Conservation (phyloP, 2,888 invertebrate genomes). For the Herminia tarsipennalis region DNA sequence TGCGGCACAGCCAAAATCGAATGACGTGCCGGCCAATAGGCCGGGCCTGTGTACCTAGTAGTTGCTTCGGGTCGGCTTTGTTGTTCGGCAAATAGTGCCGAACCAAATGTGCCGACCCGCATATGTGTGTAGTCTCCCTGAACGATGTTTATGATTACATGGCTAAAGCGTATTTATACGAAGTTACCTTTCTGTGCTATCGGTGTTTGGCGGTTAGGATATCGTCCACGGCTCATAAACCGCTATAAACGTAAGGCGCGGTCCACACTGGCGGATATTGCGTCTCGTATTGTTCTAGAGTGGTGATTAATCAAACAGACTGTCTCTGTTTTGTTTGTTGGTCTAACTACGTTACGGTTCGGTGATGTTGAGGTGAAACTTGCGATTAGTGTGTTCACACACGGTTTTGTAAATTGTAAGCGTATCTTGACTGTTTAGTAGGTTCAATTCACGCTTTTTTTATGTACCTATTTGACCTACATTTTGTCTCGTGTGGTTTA, state of each 20-base stretch:
- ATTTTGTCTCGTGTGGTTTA: too few relatives aligned
- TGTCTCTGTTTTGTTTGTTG: slow-evolving; percentile 48
- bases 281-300: slow-evolving; percentile 62
- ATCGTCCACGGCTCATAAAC: slow-evolving; percentile 53
- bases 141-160: too few relatives aligned
- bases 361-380: slow-evolving; percentile 37
- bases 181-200: too few relatives aligned
- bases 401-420: not conserved
- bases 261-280: slow-evolving; percentile 64
- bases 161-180: too few relatives aligned
- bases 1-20: too few relatives aligned
- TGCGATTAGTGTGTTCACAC: slow-evolving; percentile 34
- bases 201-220: too few relatives aligned
- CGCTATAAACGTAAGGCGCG: slow-evolving; percentile 46
- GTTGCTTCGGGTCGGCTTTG: too few relatives aligned
- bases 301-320: slow-evolving; percentile 57
- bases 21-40: too few relatives aligned
- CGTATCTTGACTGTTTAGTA: not conserved
- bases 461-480: not conserved
- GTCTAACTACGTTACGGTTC: slow-evolving; percentile 46
- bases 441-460: not conserved
- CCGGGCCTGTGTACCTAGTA: too few relatives aligned
- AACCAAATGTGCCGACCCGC: too few relatives aligned
- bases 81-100: too few relatives aligned
- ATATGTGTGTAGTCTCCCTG: too few relatives aligned